Evolutionary conservation across 2,888 invertebrate genomes (phyloP).

Genomic region (Abrostola tripartita): DNA sequence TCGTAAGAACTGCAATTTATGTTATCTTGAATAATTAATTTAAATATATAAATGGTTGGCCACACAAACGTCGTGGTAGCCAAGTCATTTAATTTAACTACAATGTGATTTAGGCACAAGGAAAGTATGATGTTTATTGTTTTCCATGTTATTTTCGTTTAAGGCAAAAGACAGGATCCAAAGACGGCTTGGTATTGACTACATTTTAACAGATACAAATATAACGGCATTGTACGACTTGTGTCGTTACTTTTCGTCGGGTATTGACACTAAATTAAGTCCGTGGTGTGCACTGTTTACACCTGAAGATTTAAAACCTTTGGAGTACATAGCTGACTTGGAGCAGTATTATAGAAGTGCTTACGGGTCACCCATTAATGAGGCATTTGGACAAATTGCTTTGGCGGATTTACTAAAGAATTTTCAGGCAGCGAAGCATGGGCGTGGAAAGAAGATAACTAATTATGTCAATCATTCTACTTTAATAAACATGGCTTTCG

Average conservation of each 20-base stretch:
- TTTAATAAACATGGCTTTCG: slow-evolving; percentile 89
- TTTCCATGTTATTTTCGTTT: slow-evolving; percentile 27
- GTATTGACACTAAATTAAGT: slow-evolving; percentile 79
- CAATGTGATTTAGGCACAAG: too few relatives aligned
- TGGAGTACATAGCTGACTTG: slow-evolving; percentile 93
- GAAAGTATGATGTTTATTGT: too few relatives aligned
- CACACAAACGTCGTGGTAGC: too few relatives aligned
- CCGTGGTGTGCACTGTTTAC: slow-evolving; percentile 94
- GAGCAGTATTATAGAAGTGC: slow-evolving; percentile 90
- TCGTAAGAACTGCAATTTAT: slow-evolving; percentile 60
- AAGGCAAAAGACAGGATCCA: slow-evolving; percentile 84
- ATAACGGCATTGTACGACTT: slow-evolving; percentile 92
- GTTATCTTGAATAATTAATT: not conserved
- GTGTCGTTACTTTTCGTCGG: slow-evolving; percentile 93
- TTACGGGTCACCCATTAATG: slow-evolving; percentile 83
- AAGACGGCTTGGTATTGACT: slow-evolving; percentile 82
- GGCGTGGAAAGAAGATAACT: slow-evolving; percentile 83
- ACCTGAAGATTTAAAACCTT: slow-evolving; percentile 90
- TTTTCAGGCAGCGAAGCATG: slow-evolving; percentile 78
- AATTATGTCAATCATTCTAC: slow-evolving; percentile 91
- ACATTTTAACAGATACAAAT: slow-evolving; percentile 73
- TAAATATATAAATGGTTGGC: not conserved
- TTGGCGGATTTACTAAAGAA: slow-evolving; percentile 90
- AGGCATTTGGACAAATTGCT: slow-evolving; percentile 90
- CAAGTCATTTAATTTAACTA: too few relatives aligned